Base-by-base conservation (phyloP, 2,113 vertebrate genomes). In the Cervus canadensis region DNA sequence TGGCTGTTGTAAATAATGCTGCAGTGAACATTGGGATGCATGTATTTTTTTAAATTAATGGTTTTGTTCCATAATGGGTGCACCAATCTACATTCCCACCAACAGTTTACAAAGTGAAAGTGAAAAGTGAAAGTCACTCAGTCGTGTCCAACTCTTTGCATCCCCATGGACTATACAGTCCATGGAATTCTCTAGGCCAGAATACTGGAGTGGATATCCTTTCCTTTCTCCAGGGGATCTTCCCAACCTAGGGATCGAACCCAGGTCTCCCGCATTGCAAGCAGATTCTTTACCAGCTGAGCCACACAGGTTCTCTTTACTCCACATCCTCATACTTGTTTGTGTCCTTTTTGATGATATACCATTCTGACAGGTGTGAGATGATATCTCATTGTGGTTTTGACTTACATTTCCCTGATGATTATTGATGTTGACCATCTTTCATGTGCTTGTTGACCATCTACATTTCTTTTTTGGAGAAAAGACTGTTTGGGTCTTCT, bases 81-180 rank as follows among this genome's bases (percentile, higher is more conserved):
- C 17, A 67, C 64, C 33, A 67, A 21, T 67, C 17, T 67, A 21
- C 64, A 67, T n/a, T 67, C 64, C 64, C 67, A 74, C 36, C 36
- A 40, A 74, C n/a, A 74, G 21, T 74, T 40, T 40, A 74, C 21
- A 40, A 74, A 74, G 19, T 71, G 64, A 67, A 67, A 19, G 52
- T 54, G 52, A 54, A 54, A 67, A 67, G 64, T 71, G 19, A 40
- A 71, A 74, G 36, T 74, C 67, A 25, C 10, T 74, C n/a, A 23
- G 36, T 74, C 2, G 0, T 74, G 67, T 40, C 10, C 5, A 40
- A 23, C 5, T 74, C n/a, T 23, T 74, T 74, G 67, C 0, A 1
- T 40, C 1, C n/a, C 19, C 64, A n/a, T 19, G 64, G 16, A 36
- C 8, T 67, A 21, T 21, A 67, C 8, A 67, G 33, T 67, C 33